Evolutionary conservation across 2,113 vertebrate genomes (phyloP), one percentile per base, ranked within the genome.

Genomic region (Cairina moschata): DNA sequence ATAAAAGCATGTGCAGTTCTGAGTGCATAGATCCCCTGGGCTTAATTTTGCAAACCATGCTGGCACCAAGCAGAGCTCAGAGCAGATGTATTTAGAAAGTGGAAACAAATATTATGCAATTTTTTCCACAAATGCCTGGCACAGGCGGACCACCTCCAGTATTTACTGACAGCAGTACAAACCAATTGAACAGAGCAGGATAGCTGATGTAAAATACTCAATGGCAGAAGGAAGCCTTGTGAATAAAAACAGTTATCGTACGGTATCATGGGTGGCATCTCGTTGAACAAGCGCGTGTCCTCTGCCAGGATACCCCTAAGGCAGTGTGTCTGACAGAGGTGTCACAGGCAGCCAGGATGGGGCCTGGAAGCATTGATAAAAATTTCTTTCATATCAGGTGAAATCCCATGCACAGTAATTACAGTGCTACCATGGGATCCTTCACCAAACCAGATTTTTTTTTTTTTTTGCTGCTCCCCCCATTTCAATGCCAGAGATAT

Each of bases 1-100:
- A 67, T 74, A 81, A 96, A 93, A 86, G n/a, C 23, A 0, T 56
- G 32, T 77, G 67, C 67, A 89, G 4, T 84, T 75, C 69, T 72
- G 81, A 78, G 21, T 80, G 78, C 55, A 83, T 6, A 86, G 73
- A 50, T 92, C 86, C 68, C 65, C 40, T 18, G 29, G 77, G 77
- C 50, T 86, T 89, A 83, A 83, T 89, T 92, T 79, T 94, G 84
- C 77, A 92, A 89, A 91, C 32, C 56, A 74, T 67, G 52, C 83
- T 96, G 81, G 69, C 55, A 91, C 21, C 31, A 86, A 46, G 36
- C 50, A 89, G n/a, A 65, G 66, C 74, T 91, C 71, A 84, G 69
- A 78, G 32, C 42, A 60, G 84, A 90, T 72, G 62, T 60, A 73
- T 76, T 60, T 68, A 90, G 71, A 44, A 82, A 91, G 52, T 62